A percentile compares a stretch with the other conserved stretches of the same genome.
phyloP scores from a whole-genome alignment of 2,888 invertebrate genomes.

The Drepana falcataria region DNA sequence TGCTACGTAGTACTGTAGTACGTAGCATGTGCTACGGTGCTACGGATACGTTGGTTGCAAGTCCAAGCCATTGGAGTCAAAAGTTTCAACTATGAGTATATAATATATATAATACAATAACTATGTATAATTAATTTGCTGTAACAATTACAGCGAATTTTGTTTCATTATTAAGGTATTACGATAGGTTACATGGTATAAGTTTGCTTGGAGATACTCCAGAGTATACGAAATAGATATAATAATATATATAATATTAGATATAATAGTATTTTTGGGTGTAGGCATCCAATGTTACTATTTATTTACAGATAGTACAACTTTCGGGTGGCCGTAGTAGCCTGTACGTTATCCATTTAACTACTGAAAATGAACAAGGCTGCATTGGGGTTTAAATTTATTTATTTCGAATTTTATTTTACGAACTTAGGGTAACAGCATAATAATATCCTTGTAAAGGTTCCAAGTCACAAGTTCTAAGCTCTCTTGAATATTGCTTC shows the following conservation, averaged over 20 bases:
- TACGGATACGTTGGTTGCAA: conserved; percentile 12
- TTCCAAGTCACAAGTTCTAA: background rate
- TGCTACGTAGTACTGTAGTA: conserved; percentile 10
- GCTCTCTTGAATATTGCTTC: background rate
- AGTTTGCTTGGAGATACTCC: background rate
- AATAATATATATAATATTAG: no score
- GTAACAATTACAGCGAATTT: background rate
- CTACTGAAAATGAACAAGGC: no score
- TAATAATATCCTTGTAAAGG: background rate
- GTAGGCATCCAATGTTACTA: no score
- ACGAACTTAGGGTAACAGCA: no score
- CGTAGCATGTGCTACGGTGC: conserved; percentile 12
- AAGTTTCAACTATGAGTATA: background rate
- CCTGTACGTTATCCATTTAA: no score
- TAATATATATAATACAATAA: no score
- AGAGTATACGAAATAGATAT: background rate
- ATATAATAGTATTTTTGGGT: no score
- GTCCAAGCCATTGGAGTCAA: background rate
- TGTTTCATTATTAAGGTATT: background rate
- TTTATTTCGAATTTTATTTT: no score
- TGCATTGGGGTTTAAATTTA: no score
- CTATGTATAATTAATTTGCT: background rate
- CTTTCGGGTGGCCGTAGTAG: no score
- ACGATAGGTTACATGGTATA: background rate
- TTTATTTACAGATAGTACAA: no score